Evolutionary conservation across 2,797 vertebrate genomes (phyloP), one percentile per base, ranked within the genome.

Genomic region (Onychomys torridus): DNA sequence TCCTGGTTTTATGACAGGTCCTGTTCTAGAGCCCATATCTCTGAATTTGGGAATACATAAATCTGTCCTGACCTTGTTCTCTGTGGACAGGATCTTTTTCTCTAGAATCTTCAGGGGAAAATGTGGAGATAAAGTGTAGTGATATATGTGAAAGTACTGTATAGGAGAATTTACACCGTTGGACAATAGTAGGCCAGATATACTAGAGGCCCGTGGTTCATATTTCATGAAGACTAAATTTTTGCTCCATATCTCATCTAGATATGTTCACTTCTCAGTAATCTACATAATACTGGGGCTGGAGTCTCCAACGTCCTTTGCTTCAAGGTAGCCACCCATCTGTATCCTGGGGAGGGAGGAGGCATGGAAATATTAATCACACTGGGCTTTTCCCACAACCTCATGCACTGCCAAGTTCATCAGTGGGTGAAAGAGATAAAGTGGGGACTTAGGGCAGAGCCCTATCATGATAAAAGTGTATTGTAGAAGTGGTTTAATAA

Each of bases 361-460:
- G 46, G 71, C 89, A 19, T 95, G 91, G 94, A 96, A 97, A 97
- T 55, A 90, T 84, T 40, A 21, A 91, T 93, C 82, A 7, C 6
- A 4, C 25, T 55, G 89, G 96, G 96, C 63, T 90, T 96, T 97
- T 89, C 95, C 95, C 86, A 11, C 19, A 59, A 25, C 63, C 13
- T 19, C 67, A 19, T 55, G 2, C 13, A 46, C 55, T 55, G 46
- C 77, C 29, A 59, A 94, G 52, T 57, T 90, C 83, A 89, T 32
- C 46, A 29, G 37, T 69, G 49, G 34, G 69, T 86, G 37, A 61
- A 86, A 46, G 63, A 93, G 37, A 79, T 73, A 40, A 69, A 17
- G 2, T 82, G 4, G 21, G 73, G 75, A 32, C n/a, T 84, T 40
- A 25, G 27, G 19, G 6, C 32, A 57, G 57, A 96, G 65, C 46